A percentile compares a stretch with the other conserved stretches of the same genome.
Conservation (phyloP, 1,140 invertebrate species). For the Anastrepha obliqua region DNA sequence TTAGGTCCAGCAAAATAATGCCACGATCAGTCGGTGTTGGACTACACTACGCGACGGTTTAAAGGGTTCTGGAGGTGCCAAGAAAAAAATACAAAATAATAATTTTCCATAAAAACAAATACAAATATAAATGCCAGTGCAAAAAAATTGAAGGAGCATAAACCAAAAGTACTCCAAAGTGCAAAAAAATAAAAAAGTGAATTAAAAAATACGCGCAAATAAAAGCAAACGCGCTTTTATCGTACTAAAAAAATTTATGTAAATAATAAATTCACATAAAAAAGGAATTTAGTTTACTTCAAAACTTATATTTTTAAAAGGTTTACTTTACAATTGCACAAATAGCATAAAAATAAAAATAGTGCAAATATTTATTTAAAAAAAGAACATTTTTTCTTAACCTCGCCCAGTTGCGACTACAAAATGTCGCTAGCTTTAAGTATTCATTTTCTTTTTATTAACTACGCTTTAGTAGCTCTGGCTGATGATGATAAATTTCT, state of each 20-base stretch:
- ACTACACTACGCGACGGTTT: background rate
- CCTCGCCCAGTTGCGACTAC: background rate
- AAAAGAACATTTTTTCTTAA: background rate
- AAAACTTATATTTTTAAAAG: background rate
- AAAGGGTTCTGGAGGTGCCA: background rate
- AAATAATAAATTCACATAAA: background rate
- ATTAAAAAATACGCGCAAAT: background rate
- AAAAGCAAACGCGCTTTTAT: background rate
- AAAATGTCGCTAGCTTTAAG: background rate
- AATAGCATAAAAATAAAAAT: background rate
- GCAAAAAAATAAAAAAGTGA: background rate
- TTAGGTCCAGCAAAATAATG: background rate
- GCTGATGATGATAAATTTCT: slow-evolving; percentile 64
- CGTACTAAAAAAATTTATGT: background rate
- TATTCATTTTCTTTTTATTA: background rate
- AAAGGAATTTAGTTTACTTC: background rate
- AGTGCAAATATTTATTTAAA: background rate
- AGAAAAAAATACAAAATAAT: background rate
- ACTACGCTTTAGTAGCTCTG: slow-evolving; percentile 23
- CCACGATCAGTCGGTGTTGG: slow-evolving; percentile 13
- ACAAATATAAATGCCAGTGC: too few species aligned
- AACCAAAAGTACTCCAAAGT: background rate
- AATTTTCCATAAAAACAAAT: too few species aligned
- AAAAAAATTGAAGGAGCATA: background rate
- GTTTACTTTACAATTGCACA: background rate